Percentiles rank a stretch among this genome's conserved stretches.
These are phyloP conservation scores for Odobenus rosmarus DNA, from an alignment of 2,113 vertebrate species.

Conservation along the genomic window DNA sequence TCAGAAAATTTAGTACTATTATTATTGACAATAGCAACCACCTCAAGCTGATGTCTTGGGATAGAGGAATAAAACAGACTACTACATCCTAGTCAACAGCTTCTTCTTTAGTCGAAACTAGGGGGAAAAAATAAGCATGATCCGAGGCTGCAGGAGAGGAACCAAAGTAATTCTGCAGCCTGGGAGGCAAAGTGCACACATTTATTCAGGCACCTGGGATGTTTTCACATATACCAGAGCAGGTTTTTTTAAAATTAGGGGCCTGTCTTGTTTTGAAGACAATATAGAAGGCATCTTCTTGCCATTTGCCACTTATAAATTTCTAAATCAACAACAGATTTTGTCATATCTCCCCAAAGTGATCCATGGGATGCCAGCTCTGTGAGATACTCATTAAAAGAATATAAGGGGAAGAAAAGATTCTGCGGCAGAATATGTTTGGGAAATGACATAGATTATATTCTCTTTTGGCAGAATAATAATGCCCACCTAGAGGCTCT, in stretches of 20 bases:
- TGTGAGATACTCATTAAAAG: neutral
- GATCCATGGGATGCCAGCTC: neutral
- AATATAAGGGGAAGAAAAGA: neutral
- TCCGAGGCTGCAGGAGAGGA: neutral
- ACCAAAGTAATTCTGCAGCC: neutral
- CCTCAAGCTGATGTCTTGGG: neutral
- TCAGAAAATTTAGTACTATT: neutral
- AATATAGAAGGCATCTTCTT: neutral
- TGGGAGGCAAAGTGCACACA: rapidly evolving
- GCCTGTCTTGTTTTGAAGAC: neutral
- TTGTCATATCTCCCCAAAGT: neutral
- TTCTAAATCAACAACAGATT: neutral
- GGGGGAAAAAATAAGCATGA: neutral
- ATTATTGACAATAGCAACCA: neutral
- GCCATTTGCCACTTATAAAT: neutral
- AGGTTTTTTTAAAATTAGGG: neutral
- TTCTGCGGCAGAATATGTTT: neutral
- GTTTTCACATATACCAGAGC: neutral
- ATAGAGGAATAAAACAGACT: neutral
- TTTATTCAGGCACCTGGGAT: neutral
- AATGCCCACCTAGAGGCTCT: neutral
- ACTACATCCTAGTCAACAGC: neutral
- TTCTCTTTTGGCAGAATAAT: neutral
- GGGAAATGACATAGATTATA: neutral
- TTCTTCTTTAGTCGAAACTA: neutral